Base-by-base conservation (phyloP, 2,797 vertebrate species). In the Urocyon cinereoargenteus region DNA sequence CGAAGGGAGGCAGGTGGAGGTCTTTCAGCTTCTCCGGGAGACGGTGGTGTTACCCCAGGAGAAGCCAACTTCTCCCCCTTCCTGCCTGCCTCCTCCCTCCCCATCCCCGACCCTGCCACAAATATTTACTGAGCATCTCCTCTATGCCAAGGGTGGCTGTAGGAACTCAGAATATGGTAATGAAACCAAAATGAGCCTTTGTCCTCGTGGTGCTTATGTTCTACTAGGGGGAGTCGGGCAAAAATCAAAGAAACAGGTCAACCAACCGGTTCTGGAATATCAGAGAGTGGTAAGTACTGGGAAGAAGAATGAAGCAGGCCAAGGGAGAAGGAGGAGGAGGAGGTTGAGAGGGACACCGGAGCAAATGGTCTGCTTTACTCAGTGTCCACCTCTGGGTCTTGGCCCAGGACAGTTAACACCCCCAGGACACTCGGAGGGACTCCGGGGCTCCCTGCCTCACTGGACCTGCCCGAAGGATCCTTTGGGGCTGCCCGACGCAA, bases 91-190 rank as follows among this genome's bases (percentile, higher is more conserved):
- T 53, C 31, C 5, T 24, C 4, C 36, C 6, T 59, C 22, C 16
- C 10, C 9, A 3, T 24, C 26, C 31, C 5, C 7, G 2, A 9
- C 22, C 2, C 1, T 2, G 4, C 22, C 31, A 45, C 59, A 55
- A 15, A 14, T 31, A 5, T 36, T 53, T 86, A 45, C 0, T 49
- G 31, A 66, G 24, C 57, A 53, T 40, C n/a, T 61, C 8, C 66
- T n/a, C 0, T 2, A 4, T 34, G 15, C 31, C 14, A 57, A 2
- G 59, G 13, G 2, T 2, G 6, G 13, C 15, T 3, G 21, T 10
- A 24, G 68, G 51, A 55, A 40, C 28, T 22, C 15, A 28, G 6
- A 13, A 36, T 13, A 6, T 2, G 72, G 55, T 15, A 12, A 31
- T 36, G 14, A 55, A 55, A 2, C 26, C 40, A 14, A 61, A 57